phyloP scores from a whole-genome alignment of 2,888 invertebrate species.

The Chydorus sphaericus region DNA sequence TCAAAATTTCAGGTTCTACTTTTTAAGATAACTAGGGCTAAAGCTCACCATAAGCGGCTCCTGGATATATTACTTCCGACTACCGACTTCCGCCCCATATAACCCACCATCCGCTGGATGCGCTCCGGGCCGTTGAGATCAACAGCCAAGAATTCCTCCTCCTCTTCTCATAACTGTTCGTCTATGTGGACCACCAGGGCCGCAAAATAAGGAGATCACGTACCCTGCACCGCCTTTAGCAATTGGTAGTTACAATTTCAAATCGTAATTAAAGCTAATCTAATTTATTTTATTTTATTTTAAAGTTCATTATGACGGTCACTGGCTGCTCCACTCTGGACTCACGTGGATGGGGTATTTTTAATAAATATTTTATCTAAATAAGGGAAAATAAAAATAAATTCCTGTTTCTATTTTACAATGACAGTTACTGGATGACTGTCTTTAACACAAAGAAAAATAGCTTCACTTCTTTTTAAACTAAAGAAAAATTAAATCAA shows the following conservation, averaged over 20 bases:
- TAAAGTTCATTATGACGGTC: conserved; percentile 71
- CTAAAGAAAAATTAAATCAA: no score
- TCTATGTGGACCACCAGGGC: conserved; percentile 81
- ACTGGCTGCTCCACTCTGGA: conserved; percentile 78
- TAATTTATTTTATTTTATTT: neutral
- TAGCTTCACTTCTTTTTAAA: no score
- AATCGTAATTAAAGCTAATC: conserved; percentile 2
- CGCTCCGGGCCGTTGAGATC: conserved; percentile 57
- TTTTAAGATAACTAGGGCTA: conserved; percentile 85
- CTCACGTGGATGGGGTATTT: conserved; percentile 80
- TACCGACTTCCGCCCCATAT: conserved; percentile 65
- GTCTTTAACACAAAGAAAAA: no score
- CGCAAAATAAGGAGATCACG: conserved; percentile 88
- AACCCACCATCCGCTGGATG: conserved; percentile 74
- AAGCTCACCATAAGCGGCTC: conserved; percentile 68
- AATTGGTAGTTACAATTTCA: conserved; percentile 48
- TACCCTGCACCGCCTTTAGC: conserved; percentile 81
- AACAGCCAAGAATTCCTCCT: conserved; percentile 55
- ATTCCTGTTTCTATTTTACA: conserved; percentile 34
- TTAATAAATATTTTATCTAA: neutral
- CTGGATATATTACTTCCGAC: conserved; percentile 77
- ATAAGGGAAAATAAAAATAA: neutral
- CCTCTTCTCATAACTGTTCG: conserved; percentile 73
- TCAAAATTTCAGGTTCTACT: conserved; percentile 68
- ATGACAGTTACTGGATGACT: conserved; percentile 72